Base-by-base conservation (phyloP, 37 sponge, comb jelly and placozoan genomes). In the Oscarella lobularis region DNA sequence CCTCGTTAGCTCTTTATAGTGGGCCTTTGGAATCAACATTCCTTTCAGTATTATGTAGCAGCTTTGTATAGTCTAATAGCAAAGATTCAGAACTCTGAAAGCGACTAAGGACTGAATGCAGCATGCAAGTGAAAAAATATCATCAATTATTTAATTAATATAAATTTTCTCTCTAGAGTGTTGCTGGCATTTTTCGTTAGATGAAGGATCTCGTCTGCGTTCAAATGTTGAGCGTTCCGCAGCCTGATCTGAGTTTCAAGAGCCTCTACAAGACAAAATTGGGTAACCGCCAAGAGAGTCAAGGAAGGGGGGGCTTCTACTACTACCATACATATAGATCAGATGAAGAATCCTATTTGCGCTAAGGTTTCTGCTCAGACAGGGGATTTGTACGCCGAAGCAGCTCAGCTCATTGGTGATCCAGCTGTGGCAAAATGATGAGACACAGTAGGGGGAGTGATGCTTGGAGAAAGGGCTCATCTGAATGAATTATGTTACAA, bases 311-410 rank as follows among this genome's bases (percentile, higher is more conserved):
- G n/a, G n/a, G n/a, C n/a, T n/a, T n/a, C n/a, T n/a, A n/a, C n/a
- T n/a, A n/a, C n/a, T n/a, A n/a, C n/a, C 60, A 27, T 20, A 9
- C 20, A 48, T 38, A 35, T 82, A 84, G 97, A 91, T 41, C 87
- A 89, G 73, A 89, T 96, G 80, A 92, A 96, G 76, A 81, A 83
- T 34, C 66, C 38, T 30, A 75, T 86, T 60, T 66, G 85, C 14
- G 90, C 90, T 39, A 93, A 93, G 83, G 75, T 93, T 27, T 89
- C 95, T 38, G 86, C 86, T 84, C 95, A 93, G 70, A 79, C 87
- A 20, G 39, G 83, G 2, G 90, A 93, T 67, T 73, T 87, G 39
- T 93, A 89, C 68, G 86, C 90, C 66, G 95, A 93, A 41, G 87
- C 95, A 1, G 70, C 74, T 73, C 83, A 73, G 39, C 83, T 81